Conservation (phyloP, 2,888 invertebrate genomes). For the Cylindroiulus punctatus region DNA sequence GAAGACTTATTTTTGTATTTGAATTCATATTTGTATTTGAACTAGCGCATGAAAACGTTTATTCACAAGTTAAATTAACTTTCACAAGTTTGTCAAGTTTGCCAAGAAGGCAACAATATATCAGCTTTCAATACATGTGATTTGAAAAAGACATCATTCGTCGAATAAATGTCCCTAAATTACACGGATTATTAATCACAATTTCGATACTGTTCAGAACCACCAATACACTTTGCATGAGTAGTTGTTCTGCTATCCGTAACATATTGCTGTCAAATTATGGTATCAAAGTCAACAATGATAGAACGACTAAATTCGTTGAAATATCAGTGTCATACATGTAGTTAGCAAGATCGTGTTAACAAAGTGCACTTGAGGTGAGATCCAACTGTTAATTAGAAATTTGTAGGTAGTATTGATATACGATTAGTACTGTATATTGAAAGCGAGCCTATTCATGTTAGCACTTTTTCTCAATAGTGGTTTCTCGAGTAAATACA, state of each 20-base stretch:
- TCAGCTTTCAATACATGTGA: neutral
- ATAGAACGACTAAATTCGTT: conserved; percentile 12
- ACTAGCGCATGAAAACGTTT: neutral
- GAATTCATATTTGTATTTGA: neutral
- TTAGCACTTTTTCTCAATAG: neutral
- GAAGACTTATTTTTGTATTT: neutral
- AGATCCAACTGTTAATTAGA: conserved; percentile 11
- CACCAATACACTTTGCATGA: too few species aligned
- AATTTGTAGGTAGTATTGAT: neutral
- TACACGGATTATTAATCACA: neutral
- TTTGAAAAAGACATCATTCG: neutral
- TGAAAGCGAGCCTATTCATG: neutral
- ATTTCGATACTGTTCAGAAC: too few species aligned
- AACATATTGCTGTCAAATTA: neutral
- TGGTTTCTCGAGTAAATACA: neutral
- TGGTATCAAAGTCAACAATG: neutral
- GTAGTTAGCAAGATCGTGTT: neutral
- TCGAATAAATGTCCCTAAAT: neutral
- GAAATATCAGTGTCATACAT: neutral
- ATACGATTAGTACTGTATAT: neutral
- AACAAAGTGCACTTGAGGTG: conserved; percentile 39
- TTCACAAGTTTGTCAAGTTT: too few species aligned
- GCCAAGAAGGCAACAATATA: neutral
- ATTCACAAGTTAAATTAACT: conserved; percentile 15
- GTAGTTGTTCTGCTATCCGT: neutral